Evolutionary conservation across 2,797 vertebrate species (phyloP).

Genomic region (Aphelocoma californica): DNA sequence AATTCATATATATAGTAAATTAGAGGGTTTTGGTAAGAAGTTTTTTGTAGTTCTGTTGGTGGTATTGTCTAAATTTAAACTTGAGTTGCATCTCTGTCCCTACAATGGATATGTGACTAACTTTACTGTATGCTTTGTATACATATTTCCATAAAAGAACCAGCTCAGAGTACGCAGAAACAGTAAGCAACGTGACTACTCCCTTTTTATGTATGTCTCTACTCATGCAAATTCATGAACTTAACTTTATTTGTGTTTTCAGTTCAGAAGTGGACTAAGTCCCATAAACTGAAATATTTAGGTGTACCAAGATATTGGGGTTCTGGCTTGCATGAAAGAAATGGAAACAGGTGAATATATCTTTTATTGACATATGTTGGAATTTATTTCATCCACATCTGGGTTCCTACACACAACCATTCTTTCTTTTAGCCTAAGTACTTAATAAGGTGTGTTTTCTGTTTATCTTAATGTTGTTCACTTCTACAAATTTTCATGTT

Average conservation of each 20-base stretch:
- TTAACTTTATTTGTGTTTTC: constrained; percentile 69
- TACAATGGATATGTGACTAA: not conserved
- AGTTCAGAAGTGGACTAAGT: constrained; percentile 91
- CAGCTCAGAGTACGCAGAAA: not conserved
- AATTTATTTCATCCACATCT: not conserved
- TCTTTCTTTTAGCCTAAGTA: not conserved
- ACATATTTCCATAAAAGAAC: not conserved
- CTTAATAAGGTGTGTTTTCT: not conserved
- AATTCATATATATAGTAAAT: not conserved
- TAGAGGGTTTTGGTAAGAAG: not conserved
- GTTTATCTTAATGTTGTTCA: not conserved
- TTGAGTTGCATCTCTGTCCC: not conserved
- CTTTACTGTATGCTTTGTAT: not conserved
- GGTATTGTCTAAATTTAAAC: not conserved
- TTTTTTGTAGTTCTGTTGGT: not conserved
- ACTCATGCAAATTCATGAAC: not conserved
- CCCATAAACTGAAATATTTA: constrained; percentile 87
- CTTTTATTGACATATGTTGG: not conserved
- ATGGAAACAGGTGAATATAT: constrained; percentile 83
- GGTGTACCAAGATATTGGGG: constrained; percentile 96
- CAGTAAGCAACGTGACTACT: not conserved
- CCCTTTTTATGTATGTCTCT: not conserved
- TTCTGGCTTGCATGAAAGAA: constrained; percentile 89
- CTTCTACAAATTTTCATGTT: not conserved
- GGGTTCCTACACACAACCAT: too few relatives aligned